Conservation (phyloP, 2,888 invertebrate species). For the Oxytorus armatus region DNA sequence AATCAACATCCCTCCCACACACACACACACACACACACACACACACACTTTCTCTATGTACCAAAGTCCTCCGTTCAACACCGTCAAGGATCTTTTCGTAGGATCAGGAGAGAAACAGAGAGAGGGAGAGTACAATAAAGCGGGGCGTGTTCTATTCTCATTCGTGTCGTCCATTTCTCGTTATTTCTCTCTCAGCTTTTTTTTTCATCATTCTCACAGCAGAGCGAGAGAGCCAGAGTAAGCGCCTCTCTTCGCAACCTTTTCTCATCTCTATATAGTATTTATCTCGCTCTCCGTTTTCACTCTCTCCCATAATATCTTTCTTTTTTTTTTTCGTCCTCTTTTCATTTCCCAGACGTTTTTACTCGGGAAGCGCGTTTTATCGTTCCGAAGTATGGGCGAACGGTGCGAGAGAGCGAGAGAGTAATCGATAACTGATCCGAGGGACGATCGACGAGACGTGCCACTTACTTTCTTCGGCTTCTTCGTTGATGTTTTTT, state of each 20-base stretch:
- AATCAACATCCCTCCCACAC: slow-evolving; percentile 48
- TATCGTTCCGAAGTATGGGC: slow-evolving; percentile 30
- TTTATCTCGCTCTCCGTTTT: slow-evolving; percentile 26
- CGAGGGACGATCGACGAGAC: slow-evolving; percentile 63
- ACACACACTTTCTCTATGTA: slow-evolving; percentile 7
- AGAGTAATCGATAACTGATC: slow-evolving; percentile 65
- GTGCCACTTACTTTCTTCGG: slow-evolving; percentile 64
- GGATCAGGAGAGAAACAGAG: slow-evolving; percentile 25
- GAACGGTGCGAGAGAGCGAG: slow-evolving; percentile 35
- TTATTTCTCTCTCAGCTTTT: slow-evolving; percentile 42
- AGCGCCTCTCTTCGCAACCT: not conserved
- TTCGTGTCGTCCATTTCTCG: slow-evolving; percentile 53
- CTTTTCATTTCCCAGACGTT: slow-evolving; percentile 56
- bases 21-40: not conserved
- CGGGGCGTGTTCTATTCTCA: slow-evolving; percentile 39
- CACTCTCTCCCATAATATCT: slow-evolving; percentile 14
- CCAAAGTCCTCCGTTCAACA: slow-evolving; percentile 13
- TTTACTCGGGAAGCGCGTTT: slow-evolving; percentile 50
- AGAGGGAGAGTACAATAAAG: slow-evolving; percentile 16
- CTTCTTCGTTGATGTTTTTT: slow-evolving; percentile 21
- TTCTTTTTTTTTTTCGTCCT: not conserved
- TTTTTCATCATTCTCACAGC: slow-evolving; percentile 27
- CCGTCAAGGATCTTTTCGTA: slow-evolving; percentile 27
- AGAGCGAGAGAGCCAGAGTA: too few species aligned
- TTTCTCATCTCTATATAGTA: slow-evolving; percentile 28